A percentile compares a stretch with the other conserved stretches of the same genome.
These are phyloP conservation scores for Ceratotherium simum DNA, from an alignment of 2,113 vertebrate genomes.

Conservation along the genomic window DNA sequence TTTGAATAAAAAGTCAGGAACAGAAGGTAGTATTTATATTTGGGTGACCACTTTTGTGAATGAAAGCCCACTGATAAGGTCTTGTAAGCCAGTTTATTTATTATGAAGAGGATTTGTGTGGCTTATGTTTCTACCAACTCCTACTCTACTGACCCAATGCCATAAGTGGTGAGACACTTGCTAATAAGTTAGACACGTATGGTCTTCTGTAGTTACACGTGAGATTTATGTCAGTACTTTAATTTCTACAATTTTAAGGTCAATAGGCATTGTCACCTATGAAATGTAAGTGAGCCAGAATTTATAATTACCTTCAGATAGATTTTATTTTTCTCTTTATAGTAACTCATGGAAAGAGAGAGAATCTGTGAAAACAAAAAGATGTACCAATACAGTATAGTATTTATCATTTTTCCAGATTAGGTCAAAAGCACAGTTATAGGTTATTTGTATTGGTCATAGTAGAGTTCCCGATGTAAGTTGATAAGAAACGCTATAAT, in stretches of 20 bases:
- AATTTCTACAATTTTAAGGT: slow-evolving; percentile 68
- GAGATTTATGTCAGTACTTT: slow-evolving; percentile 55
- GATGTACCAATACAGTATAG: not conserved
- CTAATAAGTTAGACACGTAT: not conserved
- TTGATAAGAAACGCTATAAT: slow-evolving; percentile 60
- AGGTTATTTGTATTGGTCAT: slow-evolving; percentile 46
- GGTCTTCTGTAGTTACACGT: slow-evolving; percentile 37
- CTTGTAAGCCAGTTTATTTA: not conserved
- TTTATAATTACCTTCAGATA: slow-evolving; percentile 35
- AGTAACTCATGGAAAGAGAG: not conserved
- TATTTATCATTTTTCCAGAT: slow-evolving; percentile 44
- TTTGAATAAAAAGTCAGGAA: not conserved
- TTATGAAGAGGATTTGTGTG: not conserved
- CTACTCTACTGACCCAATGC: not conserved
- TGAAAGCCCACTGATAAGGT: not conserved
- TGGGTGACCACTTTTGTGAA: not conserved
- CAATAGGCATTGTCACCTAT: slow-evolving; percentile 6
- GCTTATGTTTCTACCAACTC: not conserved
- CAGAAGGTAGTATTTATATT: slow-evolving; percentile 26
- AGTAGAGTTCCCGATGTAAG: slow-evolving; percentile 56
- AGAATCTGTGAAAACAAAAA: slow-evolving; percentile 59
- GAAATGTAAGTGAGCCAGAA: slow-evolving; percentile 51
- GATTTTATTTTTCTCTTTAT: slow-evolving; percentile 35
- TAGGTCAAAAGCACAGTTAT: not conserved
- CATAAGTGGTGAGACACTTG: not conserved